These are phyloP conservation scores for Conger conger DNA, from an alignment of 2,113 vertebrate species.

Conservation along the genomic window DNA sequence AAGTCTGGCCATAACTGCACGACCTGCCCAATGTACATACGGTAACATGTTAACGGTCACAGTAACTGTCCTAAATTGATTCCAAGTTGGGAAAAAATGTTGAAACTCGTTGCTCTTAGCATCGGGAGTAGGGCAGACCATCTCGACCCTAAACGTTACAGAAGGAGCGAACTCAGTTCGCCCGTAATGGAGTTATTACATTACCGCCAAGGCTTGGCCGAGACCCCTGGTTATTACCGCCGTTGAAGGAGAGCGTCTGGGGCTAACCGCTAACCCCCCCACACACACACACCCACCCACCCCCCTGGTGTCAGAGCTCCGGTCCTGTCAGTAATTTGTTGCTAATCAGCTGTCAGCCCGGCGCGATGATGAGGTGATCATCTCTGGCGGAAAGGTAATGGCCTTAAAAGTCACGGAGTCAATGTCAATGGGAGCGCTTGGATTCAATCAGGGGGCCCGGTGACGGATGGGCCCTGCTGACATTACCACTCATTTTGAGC, in stretches of 20 bases:
- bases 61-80: background rate
- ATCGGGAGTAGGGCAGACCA: slow-evolving; percentile 47
- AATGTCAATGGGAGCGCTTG: slow-evolving; percentile 99
- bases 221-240: background rate
- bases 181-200: slow-evolving; percentile 50
- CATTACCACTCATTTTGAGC: slow-evolving; percentile 99
- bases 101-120: slow-evolving; percentile 32
- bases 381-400: slow-evolving; percentile 93
- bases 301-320: slow-evolving; percentile 68
- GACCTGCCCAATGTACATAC: too few species aligned
- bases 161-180: slow-evolving; percentile 30
- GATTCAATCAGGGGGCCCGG: slow-evolving; percentile 91
- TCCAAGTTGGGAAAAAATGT: background rate
- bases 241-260: background rate
- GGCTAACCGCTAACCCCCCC: background rate
- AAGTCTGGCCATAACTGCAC: too few species aligned
- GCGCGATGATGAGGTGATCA: slow-evolving; percentile 90
- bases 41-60: too few species aligned
- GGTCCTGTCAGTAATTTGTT: slow-evolving; percentile 92
- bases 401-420: slow-evolving; percentile 99
- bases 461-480: slow-evolving; percentile 97
- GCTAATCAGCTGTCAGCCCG: slow-evolving; percentile 98
- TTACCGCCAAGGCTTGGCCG: slow-evolving; percentile 46
- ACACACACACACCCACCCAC: slow-evolving; percentile 25
- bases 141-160: slow-evolving; percentile 32